Evolutionary conservation across 2,888 invertebrate species (phyloP).

Genomic region (Biston stratarius): DNA sequence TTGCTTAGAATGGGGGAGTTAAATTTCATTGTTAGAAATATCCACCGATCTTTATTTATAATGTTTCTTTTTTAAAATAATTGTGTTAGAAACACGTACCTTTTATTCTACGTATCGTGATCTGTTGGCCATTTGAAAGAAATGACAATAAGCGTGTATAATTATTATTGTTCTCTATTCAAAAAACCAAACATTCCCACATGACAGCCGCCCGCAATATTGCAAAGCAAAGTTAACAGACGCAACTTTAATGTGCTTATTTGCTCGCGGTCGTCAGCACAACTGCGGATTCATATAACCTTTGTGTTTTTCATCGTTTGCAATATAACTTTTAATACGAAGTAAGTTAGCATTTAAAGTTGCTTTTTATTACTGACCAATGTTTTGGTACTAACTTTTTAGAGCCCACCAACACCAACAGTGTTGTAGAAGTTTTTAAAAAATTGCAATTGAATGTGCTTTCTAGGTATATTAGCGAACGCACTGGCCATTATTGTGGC

Average conservation of each 20-base stretch:
- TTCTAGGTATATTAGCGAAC: too few species aligned
- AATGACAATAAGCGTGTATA: too few species aligned
- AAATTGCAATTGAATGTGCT: background rate
- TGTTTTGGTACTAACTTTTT: background rate
- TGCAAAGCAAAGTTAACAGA: slow-evolving; percentile 53
- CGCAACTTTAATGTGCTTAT: slow-evolving; percentile 54
- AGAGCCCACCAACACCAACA: background rate
- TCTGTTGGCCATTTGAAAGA: too few species aligned
- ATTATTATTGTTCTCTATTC: background rate
- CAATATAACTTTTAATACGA: slow-evolving; percentile 25
- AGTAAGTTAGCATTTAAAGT: slow-evolving; percentile 8
- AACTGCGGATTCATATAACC: slow-evolving; percentile 32
- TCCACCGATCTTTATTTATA: too few species aligned
- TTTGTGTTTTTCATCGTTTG: slow-evolving; percentile 31
- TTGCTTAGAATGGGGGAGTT: too few species aligned
- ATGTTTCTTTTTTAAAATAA: too few species aligned
- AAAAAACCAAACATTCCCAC: slow-evolving; percentile 31
- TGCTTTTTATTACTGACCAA: slow-evolving; percentile 3
- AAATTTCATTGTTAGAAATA: too few species aligned
- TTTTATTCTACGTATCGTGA: too few species aligned
- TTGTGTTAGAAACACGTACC: too few species aligned
- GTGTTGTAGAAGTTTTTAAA: background rate
- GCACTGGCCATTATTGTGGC: too few species aligned
- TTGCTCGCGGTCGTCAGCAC: slow-evolving; percentile 36
- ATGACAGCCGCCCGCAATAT: slow-evolving; percentile 42